These are phyloP conservation scores for Typhlichthys subterraneus DNA, from an alignment of 2,797 vertebrate genomes.

Conservation along the genomic window DNA sequence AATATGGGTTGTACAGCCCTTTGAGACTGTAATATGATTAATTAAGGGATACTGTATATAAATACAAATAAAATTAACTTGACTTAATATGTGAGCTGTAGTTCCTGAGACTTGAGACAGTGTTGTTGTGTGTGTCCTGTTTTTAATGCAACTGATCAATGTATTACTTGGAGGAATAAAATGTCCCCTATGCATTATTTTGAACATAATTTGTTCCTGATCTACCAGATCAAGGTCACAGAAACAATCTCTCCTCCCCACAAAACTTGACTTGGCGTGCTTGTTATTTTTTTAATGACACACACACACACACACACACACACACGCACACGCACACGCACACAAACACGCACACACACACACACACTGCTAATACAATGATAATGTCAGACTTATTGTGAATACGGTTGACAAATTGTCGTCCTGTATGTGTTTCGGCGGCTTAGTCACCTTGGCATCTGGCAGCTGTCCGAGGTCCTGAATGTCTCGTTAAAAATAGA, in stretches of 20 bases:
- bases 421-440: neutral
- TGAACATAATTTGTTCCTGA: neutral
- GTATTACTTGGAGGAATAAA: neutral
- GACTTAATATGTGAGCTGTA: too few relatives aligned
- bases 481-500: constrained; percentile 1
- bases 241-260: neutral
- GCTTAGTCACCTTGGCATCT: neutral
- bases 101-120: neutral
- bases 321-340: neutral
- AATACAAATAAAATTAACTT: too few relatives aligned
- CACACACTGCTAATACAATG: neutral
- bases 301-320: neutral
- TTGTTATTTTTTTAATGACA: neutral
- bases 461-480: constrained; percentile 50
- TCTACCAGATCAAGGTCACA: neutral
- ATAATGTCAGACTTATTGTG: neutral
- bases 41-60: too few relatives aligned
- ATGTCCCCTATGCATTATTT: neutral
- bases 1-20: too few relatives aligned
- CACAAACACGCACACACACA: constrained; percentile 4
- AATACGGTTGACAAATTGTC: neutral
- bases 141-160: neutral
- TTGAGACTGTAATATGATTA: too few relatives aligned
- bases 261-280: neutral
- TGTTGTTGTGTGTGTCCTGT: neutral